These are phyloP conservation scores for Drosophila meridionalis DNA, from an alignment of 2,888 invertebrate species.

Conservation along the genomic window DNA sequence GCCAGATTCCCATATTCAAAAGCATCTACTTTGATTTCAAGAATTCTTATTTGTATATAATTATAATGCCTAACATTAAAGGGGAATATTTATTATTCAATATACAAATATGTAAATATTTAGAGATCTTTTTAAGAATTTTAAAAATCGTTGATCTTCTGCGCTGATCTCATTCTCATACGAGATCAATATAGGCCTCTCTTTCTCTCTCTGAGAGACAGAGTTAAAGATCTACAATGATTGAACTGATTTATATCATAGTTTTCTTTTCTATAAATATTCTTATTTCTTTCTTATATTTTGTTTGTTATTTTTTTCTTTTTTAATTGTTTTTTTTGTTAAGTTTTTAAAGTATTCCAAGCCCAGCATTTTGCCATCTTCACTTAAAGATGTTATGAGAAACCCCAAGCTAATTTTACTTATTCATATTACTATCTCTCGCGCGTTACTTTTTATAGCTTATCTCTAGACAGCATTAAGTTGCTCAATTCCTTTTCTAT, in stretches of 20 bases:
- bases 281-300: not conserved
- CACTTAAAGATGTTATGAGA: not conserved
- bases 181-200: not conserved
- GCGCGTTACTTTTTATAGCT: not conserved
- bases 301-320: not conserved
- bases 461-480: constrained; percentile 4
- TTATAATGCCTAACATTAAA: not conserved
- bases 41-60: not conserved
- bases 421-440: not conserved
- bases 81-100: not conserved
- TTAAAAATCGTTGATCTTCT: constrained; percentile 3
- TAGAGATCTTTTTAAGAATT: not conserved
- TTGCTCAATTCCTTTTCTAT: constrained; percentile 9
- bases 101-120: constrained; percentile 7
- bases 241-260: too few species aligned
- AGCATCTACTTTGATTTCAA: not conserved
- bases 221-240: too few species aligned
- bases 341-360: not conserved
- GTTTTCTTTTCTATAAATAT: too few species aligned
- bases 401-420: not conserved
- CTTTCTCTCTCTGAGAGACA: too few species aligned
- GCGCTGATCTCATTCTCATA: constrained; percentile 6
- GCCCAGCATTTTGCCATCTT: not conserved
- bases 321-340: not conserved
- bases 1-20: not conserved